Conservation (phyloP, 2,888 invertebrate genomes). For the Empis livida region DNA sequence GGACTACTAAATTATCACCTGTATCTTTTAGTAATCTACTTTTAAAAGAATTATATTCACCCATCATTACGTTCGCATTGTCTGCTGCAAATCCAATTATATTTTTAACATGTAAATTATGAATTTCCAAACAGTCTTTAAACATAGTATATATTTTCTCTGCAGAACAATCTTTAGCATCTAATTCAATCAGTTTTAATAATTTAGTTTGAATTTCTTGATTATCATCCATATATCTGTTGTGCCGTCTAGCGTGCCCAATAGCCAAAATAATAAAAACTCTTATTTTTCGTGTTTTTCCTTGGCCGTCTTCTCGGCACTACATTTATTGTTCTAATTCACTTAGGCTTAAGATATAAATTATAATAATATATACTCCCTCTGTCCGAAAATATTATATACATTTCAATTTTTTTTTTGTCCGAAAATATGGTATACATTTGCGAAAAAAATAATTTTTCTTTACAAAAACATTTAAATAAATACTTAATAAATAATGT, state of each 20-base stretch:
- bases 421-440: neutral
- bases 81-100: constrained; percentile 1
- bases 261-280: too few species aligned
- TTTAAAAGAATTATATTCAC: neutral
- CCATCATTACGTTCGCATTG: constrained; percentile 3
- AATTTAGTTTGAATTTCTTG: neutral
- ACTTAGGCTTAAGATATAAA: too few species aligned
- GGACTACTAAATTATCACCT: neutral
- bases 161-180: constrained; percentile 3
- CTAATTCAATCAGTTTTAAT: constrained; percentile 1
- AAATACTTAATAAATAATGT: too few species aligned
- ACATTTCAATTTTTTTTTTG: too few species aligned
- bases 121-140: neutral
- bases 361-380: neutral
- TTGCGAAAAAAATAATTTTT: neutral
- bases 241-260: too few species aligned
- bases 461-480: too few species aligned
- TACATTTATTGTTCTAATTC: too few species aligned
- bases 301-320: too few species aligned
- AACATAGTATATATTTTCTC: constrained; percentile 1
- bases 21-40: neutral
- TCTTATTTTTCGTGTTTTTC: too few species aligned
- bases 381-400: neutral
- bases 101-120: constrained; percentile 1
- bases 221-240: neutral